A percentile compares a stretch with the other conserved stretches of the same genome.
Conservation (phyloP, 2,888 invertebrate species). For the Trachelus iudaicus region DNA sequence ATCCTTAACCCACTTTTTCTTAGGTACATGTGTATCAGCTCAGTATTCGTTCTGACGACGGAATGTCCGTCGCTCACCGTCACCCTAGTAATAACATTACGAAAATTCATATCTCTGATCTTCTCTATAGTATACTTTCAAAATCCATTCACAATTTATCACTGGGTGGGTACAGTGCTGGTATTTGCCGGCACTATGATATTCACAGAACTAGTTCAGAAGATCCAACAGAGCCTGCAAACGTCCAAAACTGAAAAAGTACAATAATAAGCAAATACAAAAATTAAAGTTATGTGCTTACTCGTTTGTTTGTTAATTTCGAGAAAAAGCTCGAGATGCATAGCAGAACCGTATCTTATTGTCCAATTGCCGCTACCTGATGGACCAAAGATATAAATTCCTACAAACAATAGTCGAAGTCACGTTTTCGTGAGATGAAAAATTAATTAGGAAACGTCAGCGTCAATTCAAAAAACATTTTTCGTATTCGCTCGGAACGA, state of each 20-base stretch:
- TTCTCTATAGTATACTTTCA: conserved; percentile 95
- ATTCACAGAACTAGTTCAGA: conserved; percentile 84
- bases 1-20: conserved; percentile 42
- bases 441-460: neutral
- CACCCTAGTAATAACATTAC: conserved; percentile 92
- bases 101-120: conserved; percentile 95
- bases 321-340: neutral
- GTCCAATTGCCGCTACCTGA: neutral
- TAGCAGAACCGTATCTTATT: neutral
- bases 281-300: neutral
- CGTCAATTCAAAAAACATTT: neutral
- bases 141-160: conserved; percentile 91
- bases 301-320: neutral
- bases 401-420: neutral
- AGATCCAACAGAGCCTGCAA: conserved; percentile 50
- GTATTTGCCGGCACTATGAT: conserved; percentile 95
- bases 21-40: conserved; percentile 89
- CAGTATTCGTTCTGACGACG: conserved; percentile 93
- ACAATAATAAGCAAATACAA: conserved; percentile 26
- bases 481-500: neutral
- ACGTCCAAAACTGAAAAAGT: conserved; percentile 32
- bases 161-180: conserved; percentile 90
- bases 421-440: neutral
- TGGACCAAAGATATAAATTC: neutral
- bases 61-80: conserved; percentile 95